Conservation (phyloP, 2,113 vertebrate genomes). For the Odontesthes bonariensis region DNA sequence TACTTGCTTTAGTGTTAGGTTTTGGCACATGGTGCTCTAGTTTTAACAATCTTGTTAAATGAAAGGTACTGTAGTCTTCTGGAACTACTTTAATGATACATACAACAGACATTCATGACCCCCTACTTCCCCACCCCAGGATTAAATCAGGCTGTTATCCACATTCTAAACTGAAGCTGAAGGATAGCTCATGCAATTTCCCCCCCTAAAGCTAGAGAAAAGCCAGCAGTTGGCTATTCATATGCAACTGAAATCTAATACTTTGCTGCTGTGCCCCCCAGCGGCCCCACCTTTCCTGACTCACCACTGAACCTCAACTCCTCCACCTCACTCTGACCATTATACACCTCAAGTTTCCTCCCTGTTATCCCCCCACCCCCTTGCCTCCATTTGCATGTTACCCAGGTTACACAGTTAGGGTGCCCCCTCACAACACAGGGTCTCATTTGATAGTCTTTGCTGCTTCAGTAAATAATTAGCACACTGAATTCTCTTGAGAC, state of each 20-base stretch:
- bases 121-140: conserved; percentile 59
- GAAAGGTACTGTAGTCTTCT: conserved; percentile 31
- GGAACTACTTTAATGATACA: conserved; percentile 69
- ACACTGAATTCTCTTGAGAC: conserved; percentile 72
- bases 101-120: conserved; percentile 74
- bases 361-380: conserved; percentile 7
- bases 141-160: conserved; percentile 74
- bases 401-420: conserved; percentile 81
- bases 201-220: conserved; percentile 71
- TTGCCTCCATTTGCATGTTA: conserved; percentile 77
- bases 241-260: conserved; percentile 86
- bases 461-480: conserved; percentile 86
- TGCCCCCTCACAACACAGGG: conserved; percentile 71
- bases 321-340: conserved; percentile 64
- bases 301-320: conserved; percentile 76
- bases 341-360: conserved; percentile 44
- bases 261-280: conserved; percentile 73
- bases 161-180: conserved; percentile 78
- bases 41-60: conserved; percentile 16
- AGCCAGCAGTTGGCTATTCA: conserved; percentile 82
- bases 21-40: background rate
- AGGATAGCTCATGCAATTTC: conserved; percentile 76
- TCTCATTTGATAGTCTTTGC: conserved; percentile 82
- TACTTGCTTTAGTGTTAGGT: background rate
- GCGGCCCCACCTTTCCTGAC: conserved; percentile 76